These are phyloP conservation scores for Pseudopipra pipra DNA, from an alignment of 2,113 vertebrate species.

Conservation along the genomic window DNA sequence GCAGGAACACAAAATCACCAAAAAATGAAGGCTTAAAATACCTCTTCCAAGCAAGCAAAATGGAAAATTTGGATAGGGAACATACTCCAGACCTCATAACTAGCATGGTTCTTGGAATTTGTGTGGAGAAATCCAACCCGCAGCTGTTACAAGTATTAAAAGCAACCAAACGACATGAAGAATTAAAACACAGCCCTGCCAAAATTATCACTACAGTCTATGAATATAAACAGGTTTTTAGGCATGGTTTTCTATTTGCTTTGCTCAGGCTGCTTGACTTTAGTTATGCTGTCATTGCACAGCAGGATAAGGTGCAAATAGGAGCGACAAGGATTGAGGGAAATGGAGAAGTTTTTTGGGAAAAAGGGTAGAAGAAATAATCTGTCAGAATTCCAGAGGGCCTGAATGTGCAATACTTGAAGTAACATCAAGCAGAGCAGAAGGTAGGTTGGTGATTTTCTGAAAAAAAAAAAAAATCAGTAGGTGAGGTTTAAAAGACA, in stretches of 20 bases:
- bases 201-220: not conserved
- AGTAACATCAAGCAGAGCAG: not conserved
- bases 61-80: not conserved
- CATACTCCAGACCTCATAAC: not conserved
- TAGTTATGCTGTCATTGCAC: not conserved
- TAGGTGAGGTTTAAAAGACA: slow-evolving; percentile 17
- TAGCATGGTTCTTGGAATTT: not conserved
- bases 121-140: not conserved
- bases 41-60: not conserved
- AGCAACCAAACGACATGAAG: not conserved
- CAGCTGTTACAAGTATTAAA: not conserved
- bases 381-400: not conserved
- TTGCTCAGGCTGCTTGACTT: not conserved
- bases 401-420: not conserved
- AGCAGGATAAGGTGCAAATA: not conserved
- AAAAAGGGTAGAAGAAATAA: not conserved
- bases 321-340: not conserved
- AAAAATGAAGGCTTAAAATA: not conserved
- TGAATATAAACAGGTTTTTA: not conserved
- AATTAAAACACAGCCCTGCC: not conserved
- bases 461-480: not conserved
- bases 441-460: not conserved
- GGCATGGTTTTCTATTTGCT: not conserved
- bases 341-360: not conserved
- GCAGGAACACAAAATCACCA: not conserved